A percentile compares a stretch with the other conserved stretches of the same genome.
Evolutionary conservation across 2,797 vertebrate species (phyloP).

Genomic region (Notolabrus celidotus): DNA sequence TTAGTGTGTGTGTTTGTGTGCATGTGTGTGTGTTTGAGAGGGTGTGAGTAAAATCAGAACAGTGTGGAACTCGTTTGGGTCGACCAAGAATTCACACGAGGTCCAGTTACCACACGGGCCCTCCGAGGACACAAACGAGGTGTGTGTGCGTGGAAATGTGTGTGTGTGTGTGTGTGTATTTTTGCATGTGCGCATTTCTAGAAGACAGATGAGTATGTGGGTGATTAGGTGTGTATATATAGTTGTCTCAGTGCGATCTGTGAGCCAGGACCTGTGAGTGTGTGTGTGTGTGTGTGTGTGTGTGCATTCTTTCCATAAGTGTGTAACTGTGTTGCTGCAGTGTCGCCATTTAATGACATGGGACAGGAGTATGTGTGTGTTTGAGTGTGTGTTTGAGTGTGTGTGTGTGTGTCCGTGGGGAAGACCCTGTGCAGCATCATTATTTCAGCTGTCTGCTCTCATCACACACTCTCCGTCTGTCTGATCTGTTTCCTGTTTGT

Average conservation of each 20-base stretch:
- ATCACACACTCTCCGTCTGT: slow-evolving; percentile 13
- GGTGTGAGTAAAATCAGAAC: slow-evolving; percentile 74
- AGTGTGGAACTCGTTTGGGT: slow-evolving; percentile 73
- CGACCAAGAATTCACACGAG: slow-evolving; percentile 82
- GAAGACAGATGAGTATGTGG: slow-evolving; percentile 60
- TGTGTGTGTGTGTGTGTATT: slow-evolving; percentile 26
- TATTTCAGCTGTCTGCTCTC: slow-evolving; percentile 54
- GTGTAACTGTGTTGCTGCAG: slow-evolving; percentile 44
- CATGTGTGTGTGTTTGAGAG: slow-evolving; percentile 27
- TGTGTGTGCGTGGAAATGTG: slow-evolving; percentile 22
- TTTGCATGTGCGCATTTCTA: no score
- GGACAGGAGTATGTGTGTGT: slow-evolving; percentile 17
- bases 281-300: slow-evolving; percentile 21
- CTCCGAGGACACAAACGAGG: slow-evolving; percentile 66
- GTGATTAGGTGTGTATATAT: slow-evolving; percentile 76
- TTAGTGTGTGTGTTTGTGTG: slow-evolving; percentile 17
- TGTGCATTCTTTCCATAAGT: slow-evolving; percentile 55
- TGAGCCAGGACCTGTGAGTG: slow-evolving; percentile 42
- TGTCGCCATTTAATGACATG: slow-evolving; percentile 42
- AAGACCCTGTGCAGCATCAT: slow-evolving; percentile 39
- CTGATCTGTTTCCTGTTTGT: slow-evolving; percentile 1
- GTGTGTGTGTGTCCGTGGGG: slow-evolving; percentile 37
- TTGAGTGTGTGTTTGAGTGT: neutral
- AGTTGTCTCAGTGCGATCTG: slow-evolving; percentile 62
- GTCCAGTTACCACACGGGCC: slow-evolving; percentile 72